Percentiles rank a stretch among this genome's conserved stretches.
phyloP scores from a whole-genome alignment of 1,140 invertebrate genomes.

The Lithobius niger region DNA sequence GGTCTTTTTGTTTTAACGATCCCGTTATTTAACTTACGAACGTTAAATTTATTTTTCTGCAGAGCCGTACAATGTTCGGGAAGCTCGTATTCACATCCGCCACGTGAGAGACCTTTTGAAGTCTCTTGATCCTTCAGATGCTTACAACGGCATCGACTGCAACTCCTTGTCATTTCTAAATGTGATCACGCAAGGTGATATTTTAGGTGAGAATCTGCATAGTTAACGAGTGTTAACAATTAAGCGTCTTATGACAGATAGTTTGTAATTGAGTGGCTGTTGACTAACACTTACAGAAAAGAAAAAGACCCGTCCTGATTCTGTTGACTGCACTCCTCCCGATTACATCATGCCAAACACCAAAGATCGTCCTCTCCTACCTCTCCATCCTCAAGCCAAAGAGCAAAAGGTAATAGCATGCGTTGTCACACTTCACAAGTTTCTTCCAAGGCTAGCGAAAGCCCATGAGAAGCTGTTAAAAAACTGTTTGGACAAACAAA shows the following conservation, averaged over 20 bases:
- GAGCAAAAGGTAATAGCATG: constrained; percentile 59
- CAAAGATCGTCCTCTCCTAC: constrained; percentile 69
- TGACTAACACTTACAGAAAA: constrained; percentile 67
- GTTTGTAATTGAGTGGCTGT: constrained; percentile 10
- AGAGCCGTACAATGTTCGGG: constrained; percentile 94
- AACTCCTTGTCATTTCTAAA: constrained; percentile 91
- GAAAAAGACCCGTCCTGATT: constrained; percentile 69
- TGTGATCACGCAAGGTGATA: constrained; percentile 81
- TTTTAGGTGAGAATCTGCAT: constrained; percentile 33
- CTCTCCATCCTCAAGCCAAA: constrained; percentile 75
- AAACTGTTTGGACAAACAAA: no score
- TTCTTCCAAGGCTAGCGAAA: no score
- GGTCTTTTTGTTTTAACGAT: neutral
- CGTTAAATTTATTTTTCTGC: constrained; percentile 42
- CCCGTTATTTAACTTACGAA: neutral
- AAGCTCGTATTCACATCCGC: constrained; percentile 91
- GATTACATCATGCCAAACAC: constrained; percentile 88
- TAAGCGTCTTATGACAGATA: no score
- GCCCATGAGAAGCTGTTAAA: no score
- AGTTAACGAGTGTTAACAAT: no score
- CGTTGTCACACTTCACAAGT: no score
- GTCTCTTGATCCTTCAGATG: constrained; percentile 80
- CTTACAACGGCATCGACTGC: constrained; percentile 89
- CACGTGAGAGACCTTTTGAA: constrained; percentile 93
- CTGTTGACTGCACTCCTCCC: constrained; percentile 91